Percentiles rank a stretch among this genome's conserved stretches.
These are phyloP conservation scores for Cosmopolites sordidus DNA, from an alignment of 2,888 invertebrate species.

Conservation along the genomic window DNA sequence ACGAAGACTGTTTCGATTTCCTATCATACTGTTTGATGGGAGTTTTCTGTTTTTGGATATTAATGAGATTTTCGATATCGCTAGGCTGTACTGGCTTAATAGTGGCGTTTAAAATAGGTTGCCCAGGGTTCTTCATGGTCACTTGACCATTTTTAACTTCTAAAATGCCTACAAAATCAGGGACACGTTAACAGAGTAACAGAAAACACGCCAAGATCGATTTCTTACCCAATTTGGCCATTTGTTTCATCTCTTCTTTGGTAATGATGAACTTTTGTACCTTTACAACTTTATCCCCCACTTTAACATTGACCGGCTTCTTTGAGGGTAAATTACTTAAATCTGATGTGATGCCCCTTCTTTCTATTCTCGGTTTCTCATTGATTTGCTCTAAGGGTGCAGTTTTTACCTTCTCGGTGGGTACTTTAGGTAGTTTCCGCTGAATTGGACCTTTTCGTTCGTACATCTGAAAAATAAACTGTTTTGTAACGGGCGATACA, in stretches of 20 bases:
- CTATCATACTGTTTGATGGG: slow-evolving; percentile 25
- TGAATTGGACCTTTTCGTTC: slow-evolving; percentile 26
- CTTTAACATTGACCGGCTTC: slow-evolving; percentile 50
- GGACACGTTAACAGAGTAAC: too few relatives aligned
- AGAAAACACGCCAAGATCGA: background rate
- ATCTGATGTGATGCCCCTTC: slow-evolving; percentile 1
- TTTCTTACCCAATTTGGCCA: slow-evolving; percentile 60
- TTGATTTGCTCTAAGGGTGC: slow-evolving; percentile 33
- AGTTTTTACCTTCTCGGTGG: slow-evolving; percentile 21
- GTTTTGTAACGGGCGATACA: too few relatives aligned
- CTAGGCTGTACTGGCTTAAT: slow-evolving; percentile 31
- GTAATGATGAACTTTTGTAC: slow-evolving; percentile 65
- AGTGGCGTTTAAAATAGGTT: slow-evolving; percentile 32
- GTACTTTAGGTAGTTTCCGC: slow-evolving; percentile 20
- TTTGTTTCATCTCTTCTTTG: slow-evolving; percentile 62
- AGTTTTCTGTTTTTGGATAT: slow-evolving; percentile 18
- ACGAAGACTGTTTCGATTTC: slow-evolving; percentile 4
- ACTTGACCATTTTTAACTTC: slow-evolving; percentile 33
- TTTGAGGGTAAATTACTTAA: slow-evolving; percentile 8
- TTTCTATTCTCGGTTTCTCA: slow-evolving; percentile 17
- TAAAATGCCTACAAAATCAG: slow-evolving; percentile 25
- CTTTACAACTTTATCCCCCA: slow-evolving; percentile 59
- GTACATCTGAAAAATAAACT: slow-evolving; percentile 28
- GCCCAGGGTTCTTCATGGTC: slow-evolving; percentile 31
- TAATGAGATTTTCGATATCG: slow-evolving; percentile 33